Base-by-base conservation (phyloP, 2,888 invertebrate genomes). In the Bimastos eiseni region DNA sequence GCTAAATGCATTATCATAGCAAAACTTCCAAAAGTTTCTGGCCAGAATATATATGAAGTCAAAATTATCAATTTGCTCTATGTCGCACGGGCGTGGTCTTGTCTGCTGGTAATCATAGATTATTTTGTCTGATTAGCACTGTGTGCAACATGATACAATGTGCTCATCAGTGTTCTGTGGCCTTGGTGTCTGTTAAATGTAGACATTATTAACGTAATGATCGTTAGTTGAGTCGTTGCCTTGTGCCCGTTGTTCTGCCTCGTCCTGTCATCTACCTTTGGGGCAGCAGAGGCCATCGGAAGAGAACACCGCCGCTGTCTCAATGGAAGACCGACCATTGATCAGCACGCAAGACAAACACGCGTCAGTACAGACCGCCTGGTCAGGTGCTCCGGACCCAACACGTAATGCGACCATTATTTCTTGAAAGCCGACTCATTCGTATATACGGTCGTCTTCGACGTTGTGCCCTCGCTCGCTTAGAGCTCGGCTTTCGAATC, bases 291-390 rank as follows among this genome's bases (percentile, higher is more conserved):
- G 70, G 70, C 70, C n/a, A 70, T n/a, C 30, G n/a, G 70, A n/a
- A 70, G 17, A 70, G 70, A 17, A 70, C 70, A 70, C 30, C 70
- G 24, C 44, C 17, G 44, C 44, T 70, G 70, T n/a, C 70, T n/a
- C 70, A 70, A 30, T n/a, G n/a, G 70, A 70, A 15, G 41, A 15
- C 70, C 70, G 70, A 70, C 6, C 8, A 70, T 70, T 70, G 70
- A 70, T 70, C 70, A 70, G 70, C 70, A n/a, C 30, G 70, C 70
- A 70, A n/a, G 70, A 70, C 70, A 70, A 70, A 70, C n/a, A 70
- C 70, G 30, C 70, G n/a, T 70, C 70, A n/a, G n/a, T 70, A 44
- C 6, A 11, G 49, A 49, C 49, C 19, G 24, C 49, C 49, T 24
- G 49, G 19, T 24, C 49, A 70, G 70, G 70, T 70, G 70, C 13